Conservation (phyloP, 2,797 vertebrate species). For the Euthynnus affinis region DNA sequence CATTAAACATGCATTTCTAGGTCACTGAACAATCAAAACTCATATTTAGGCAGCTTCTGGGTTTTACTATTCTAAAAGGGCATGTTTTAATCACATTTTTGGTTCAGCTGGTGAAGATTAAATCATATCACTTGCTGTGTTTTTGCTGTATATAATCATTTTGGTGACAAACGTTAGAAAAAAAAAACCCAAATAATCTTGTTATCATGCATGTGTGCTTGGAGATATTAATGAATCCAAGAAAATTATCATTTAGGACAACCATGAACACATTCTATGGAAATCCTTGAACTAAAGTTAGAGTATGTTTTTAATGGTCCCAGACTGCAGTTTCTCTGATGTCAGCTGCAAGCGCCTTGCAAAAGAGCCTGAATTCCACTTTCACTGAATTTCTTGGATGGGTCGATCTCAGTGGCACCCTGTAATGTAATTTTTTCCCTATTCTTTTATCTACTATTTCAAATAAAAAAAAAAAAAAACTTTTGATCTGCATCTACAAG, state of each 20-base stretch:
- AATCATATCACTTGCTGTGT: conserved; percentile 3
- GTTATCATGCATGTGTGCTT: background rate
- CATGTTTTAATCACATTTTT: conserved; percentile 8
- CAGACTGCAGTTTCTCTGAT: conserved; percentile 66
- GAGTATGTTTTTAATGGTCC: conserved; percentile 70
- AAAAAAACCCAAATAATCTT: too few relatives aligned
- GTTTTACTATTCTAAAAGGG: background rate
- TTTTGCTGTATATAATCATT: background rate
- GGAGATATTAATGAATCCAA: background rate
- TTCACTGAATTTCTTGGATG: conserved; percentile 64
- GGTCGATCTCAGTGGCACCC: conserved; percentile 67
- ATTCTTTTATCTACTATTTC: conserved; percentile 76
- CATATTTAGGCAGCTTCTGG: background rate
- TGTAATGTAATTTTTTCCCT: conserved; percentile 55
- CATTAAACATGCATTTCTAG: background rate
- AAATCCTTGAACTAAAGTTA: conserved; percentile 53
- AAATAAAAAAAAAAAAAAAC: conserved; percentile 63
- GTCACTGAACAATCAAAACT: background rate
- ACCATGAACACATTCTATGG: conserved; percentile 6
- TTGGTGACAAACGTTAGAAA: background rate
- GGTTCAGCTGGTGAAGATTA: conserved; percentile 13
- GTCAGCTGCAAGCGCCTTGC: conserved; percentile 66
- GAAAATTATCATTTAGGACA: conserved; percentile 3
- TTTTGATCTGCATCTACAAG: conserved; percentile 78
- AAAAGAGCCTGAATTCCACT: conserved; percentile 51